Conservation (phyloP, 2,888 invertebrate species). For the Melanotus villosus region DNA sequence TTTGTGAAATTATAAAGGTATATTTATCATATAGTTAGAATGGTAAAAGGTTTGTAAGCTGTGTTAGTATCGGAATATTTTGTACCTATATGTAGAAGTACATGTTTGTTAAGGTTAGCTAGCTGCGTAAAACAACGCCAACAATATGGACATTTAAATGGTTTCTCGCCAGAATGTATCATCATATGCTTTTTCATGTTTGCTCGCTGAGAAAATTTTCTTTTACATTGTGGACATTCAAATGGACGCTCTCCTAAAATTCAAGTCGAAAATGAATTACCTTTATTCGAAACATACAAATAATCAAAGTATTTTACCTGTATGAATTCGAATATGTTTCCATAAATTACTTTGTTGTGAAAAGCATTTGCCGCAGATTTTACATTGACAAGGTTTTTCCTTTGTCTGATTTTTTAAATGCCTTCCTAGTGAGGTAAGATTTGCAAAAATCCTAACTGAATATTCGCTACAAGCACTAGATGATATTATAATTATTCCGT, state of each 20-base stretch:
- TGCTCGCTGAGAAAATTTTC: slow-evolving; percentile 10
- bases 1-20: neutral
- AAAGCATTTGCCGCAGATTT: slow-evolving; percentile 51
- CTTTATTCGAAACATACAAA: no score
- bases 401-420: neutral
- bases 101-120: slow-evolving; percentile 13
- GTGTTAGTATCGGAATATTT: no score
- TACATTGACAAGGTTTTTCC: slow-evolving; percentile 46
- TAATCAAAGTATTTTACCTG: neutral
- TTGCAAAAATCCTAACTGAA: neutral
- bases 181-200: slow-evolving; percentile 18
- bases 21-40: no score
- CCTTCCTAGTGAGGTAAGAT: neutral
- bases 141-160: slow-evolving; percentile 11
- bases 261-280: neutral
- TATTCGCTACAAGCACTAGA: no score
- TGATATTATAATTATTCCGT: no score
- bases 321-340: slow-evolving; percentile 5
- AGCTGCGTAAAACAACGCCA: neutral
- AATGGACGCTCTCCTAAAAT: slow-evolving; percentile 26
- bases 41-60: no score
- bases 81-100: slow-evolving; percentile 44
- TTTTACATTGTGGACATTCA: slow-evolving; percentile 6
- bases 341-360: slow-evolving; percentile 52
- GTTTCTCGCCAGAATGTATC: slow-evolving; percentile 41